phyloP scores from a whole-genome alignment of 2,113 vertebrate species.

The Marcusenius ussheri region DNA sequence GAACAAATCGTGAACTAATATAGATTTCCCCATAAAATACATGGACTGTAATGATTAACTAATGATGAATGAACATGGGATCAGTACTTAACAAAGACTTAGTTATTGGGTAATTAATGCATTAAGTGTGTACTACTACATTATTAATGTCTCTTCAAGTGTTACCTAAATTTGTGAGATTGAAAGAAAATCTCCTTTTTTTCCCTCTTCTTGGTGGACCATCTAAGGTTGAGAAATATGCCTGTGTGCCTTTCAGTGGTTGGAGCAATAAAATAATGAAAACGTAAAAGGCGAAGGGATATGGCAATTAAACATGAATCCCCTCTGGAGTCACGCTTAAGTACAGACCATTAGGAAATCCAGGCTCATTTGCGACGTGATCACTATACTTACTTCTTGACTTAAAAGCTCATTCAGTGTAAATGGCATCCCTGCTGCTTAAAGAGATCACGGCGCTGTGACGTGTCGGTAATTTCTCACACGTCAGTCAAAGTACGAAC shows the following conservation, averaged over 20 bases:
- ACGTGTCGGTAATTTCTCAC: not conserved
- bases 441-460: not conserved
- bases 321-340: slow-evolving; percentile 24
- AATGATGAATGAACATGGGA: no score
- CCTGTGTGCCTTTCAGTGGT: not conserved
- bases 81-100: no score
- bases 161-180: not conserved
- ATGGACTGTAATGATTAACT: no score
- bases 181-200: not conserved
- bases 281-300: slow-evolving; percentile 17
- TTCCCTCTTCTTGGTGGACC: not conserved
- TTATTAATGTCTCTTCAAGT: no score
- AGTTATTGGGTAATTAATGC: no score
- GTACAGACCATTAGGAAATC: slow-evolving; percentile 24
- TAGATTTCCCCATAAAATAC: no score
- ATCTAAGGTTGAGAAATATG: not conserved
- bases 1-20: no score
- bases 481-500: not conserved
- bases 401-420: slow-evolving; percentile 26
- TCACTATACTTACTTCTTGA: not conserved
- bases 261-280: slow-evolving; percentile 20
- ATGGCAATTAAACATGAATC: slow-evolving; percentile 26
- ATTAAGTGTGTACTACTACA: no score
- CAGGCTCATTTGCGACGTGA: slow-evolving; percentile 16
- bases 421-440: slow-evolving; percentile 12